Base-by-base conservation (phyloP, 2,888 invertebrate genomes). In the Stramonita haemastoma region DNA sequence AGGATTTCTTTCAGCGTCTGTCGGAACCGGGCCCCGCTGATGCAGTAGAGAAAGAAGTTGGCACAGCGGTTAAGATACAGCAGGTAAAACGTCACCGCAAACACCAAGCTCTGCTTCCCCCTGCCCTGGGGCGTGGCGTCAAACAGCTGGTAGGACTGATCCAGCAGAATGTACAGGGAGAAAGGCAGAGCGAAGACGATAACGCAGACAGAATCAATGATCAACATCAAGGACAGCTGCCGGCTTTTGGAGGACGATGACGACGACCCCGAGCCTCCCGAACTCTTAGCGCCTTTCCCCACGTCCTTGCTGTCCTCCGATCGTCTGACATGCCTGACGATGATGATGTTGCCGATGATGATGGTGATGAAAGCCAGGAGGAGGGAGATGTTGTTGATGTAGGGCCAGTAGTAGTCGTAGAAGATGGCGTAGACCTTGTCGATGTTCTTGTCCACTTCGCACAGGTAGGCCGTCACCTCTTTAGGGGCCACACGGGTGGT, bases 11-110 rank as follows among this genome's bases (percentile, higher is more conserved):
- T 91, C 34, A 94, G 90, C 0, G 93, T 93, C 15, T 87, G 70
- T 11, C 94, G 90, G 89, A 94, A 94, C 17, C 94, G 89, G 11
- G 93, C 90, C 0, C 94, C 94, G 79, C 93, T 94, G 17, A 93
- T 73, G 87, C 94, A 94, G 86, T 94, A 94, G 32, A 94, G 91
- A 85, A 92, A 94, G 83, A 94, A 93, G 87, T 93, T 94, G 0
- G 92, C 92, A 83, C 94, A 94, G 66, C 93, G 90, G 91, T 94
- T 94, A 11, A 94, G 90, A 86, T 94, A 94, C 15, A 94, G 91
- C 2, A 94, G 90, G 84, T 93, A 94, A 86, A 94, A 94, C 19
- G 92, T 90, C 2, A 93, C 86, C 0, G 93, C 90, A 66, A 92
- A 93, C 1, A 93, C 88, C 22, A 94, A 90, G 66, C 92, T 92